Base-by-base conservation (phyloP, 2,888 invertebrate genomes). In the Tetheella fluctuosa region DNA sequence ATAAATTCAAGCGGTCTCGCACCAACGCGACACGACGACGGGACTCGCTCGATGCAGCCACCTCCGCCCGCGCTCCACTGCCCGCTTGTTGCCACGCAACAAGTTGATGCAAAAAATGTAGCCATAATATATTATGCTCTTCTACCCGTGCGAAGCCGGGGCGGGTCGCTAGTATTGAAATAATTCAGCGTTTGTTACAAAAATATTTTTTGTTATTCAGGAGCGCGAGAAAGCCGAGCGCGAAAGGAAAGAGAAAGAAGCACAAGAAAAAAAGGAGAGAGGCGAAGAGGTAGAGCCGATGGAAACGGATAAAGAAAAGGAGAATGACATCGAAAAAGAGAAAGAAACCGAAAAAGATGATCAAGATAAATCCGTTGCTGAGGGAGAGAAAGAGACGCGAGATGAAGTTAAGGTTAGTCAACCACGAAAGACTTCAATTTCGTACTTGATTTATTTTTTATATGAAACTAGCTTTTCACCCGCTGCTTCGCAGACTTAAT, bases 191-290 rank as follows among this genome's bases (percentile, higher is more conserved):
- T n/a, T n/a, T n/a, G n/a, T n/a, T n/a, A n/a, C 10, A 37, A 23
- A 48, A 34, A 15, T 53, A 30, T 52, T 25, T n/a, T 30, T 53
- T 37, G 6, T 23, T 5, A 4, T 42, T 17, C 63, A 88, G 88
- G 89, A 89, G 62, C 81, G 83, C 28, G 87, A 85, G 60, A 84
- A 65, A 60, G 62, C 68, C 61, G 86, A 84, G 2, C 81, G 78
- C 12, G 85, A 86, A 56, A 79, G 54, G n/a, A 82, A 81, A 61
- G 85, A 81, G 52, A 80, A 68, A 54, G 81, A 81, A 59, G 69
- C 62, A 0, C 75, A 79, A 39, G 83, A 76, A 64, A 76, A 62
- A 63, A 74, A 70, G 52, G 84, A 75, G 4, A 64, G 55, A 8
- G 77, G 74, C 0, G 80, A 82, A 48, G 76, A 70, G 2, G 34